Percentiles rank a stretch among this genome's conserved stretches.
These are phyloP conservation scores for Malaclemys terrapin DNA, from an alignment of 2,113 vertebrate genomes.

Conservation along the genomic window DNA sequence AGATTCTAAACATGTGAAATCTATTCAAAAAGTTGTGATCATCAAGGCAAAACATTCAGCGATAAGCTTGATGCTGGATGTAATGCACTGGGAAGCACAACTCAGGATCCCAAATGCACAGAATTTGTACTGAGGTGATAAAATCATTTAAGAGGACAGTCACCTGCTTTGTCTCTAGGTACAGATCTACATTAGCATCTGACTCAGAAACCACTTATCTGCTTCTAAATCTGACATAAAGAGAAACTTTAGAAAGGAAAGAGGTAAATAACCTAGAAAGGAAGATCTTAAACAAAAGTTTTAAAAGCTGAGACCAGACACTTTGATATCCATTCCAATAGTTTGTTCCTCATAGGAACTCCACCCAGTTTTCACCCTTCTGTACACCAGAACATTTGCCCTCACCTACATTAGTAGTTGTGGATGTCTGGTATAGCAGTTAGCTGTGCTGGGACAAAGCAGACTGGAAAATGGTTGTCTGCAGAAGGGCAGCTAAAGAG, in stretches of 20 bases:
- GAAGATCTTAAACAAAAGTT: not conserved
- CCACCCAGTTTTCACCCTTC: not conserved
- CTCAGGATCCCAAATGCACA: not conserved
- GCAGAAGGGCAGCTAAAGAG: not conserved
- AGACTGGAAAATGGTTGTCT: not conserved
- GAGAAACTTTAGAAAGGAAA: not conserved
- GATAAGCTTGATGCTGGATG: not conserved
- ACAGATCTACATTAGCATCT: not conserved
- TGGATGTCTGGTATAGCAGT: not conserved
- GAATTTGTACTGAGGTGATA: not conserved
- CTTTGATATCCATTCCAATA: not conserved
- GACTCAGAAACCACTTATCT: not conserved
- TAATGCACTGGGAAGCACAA: not conserved
- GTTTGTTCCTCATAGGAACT: not conserved
- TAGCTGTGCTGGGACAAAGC: not conserved
- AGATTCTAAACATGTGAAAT: not conserved
- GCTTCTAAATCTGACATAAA: not conserved
- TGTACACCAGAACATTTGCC: not conserved
- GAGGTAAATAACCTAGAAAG: not conserved
- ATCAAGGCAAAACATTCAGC: not conserved
- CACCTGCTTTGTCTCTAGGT: not conserved
- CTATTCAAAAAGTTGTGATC: not conserved
- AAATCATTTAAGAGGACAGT: not conserved
- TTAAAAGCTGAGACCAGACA: not conserved
- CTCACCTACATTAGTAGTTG: rapidly evolving